Conservation (phyloP, 2,797 vertebrate genomes). For the Clarias laeviceps region DNA sequence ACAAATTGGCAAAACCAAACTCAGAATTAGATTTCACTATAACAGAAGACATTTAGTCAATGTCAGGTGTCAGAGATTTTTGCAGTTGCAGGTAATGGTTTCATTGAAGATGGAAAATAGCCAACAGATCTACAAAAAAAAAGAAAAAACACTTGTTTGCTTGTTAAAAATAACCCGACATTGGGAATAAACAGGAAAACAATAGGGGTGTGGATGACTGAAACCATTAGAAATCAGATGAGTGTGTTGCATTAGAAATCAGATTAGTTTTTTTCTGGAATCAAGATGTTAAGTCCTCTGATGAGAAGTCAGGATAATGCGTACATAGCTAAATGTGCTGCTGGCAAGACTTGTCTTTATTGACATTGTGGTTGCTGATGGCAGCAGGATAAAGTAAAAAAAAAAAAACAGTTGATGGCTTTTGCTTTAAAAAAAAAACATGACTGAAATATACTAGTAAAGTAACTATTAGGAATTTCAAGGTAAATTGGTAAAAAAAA, state of each 20-base stretch:
- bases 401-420: neutral
- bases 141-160: neutral
- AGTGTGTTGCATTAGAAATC: conserved; percentile 4
- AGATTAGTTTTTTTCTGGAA: neutral
- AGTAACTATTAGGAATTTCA: neutral
- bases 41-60: neutral
- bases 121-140: neutral
- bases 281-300: neutral
- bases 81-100: neutral
- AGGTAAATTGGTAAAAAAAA: neutral
- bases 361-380: conserved; percentile 18
- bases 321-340: neutral
- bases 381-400: neutral
- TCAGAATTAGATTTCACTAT: neutral
- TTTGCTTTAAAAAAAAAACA: neutral
- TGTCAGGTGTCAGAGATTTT: neutral
- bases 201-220: neutral
- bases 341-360: conserved; percentile 18
- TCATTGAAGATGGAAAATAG: neutral
- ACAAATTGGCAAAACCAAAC: neutral
- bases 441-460: neutral
- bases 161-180: neutral
- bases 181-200: neutral
- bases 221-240: neutral
- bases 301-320: neutral